phyloP scores from a whole-genome alignment of 2,113 vertebrate genomes.

The Elachura formosa region DNA sequence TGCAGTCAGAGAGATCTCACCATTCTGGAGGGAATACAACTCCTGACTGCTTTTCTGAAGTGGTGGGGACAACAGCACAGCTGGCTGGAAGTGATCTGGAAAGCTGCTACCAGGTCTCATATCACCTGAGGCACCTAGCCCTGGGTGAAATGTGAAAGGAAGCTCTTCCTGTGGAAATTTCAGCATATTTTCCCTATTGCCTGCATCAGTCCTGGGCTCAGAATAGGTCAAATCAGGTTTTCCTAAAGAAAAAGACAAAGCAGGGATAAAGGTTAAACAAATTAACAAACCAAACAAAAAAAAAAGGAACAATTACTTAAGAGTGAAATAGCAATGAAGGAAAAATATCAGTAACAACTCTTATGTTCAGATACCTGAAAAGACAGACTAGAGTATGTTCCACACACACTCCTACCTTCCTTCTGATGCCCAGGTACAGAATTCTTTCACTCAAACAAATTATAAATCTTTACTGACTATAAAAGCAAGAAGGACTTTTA shows the following conservation, averaged over 20 bases:
- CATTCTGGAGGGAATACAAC: constrained; percentile 24
- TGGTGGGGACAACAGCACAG: constrained; percentile 84
- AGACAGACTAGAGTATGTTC: background rate
- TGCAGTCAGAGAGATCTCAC: constrained; percentile 44
- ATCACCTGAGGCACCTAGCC: background rate
- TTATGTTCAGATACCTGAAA: background rate
- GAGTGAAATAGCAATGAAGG: background rate
- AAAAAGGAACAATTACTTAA: background rate
- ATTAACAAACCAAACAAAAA: background rate
- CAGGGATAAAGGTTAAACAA: background rate
- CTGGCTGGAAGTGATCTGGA: constrained; percentile 68
- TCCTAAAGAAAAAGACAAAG: constrained; percentile 32
- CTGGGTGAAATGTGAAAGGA: background rate
- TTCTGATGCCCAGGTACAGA: background rate
- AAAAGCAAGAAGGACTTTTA: background rate
- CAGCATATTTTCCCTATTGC: background rate
- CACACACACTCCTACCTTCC: background rate
- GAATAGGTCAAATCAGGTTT: background rate
- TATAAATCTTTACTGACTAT: background rate
- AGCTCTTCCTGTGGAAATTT: constrained; percentile 51
- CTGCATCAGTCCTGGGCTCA: background rate
- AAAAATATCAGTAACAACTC: background rate
- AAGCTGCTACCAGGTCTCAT: background rate
- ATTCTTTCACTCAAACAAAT: background rate
- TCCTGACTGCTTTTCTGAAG: constrained; percentile 73